Evolutionary conservation across 1,140 invertebrate species (phyloP), one percentile per base, ranked within the genome.

Genomic region (Euwallacea fornicatus): DNA sequence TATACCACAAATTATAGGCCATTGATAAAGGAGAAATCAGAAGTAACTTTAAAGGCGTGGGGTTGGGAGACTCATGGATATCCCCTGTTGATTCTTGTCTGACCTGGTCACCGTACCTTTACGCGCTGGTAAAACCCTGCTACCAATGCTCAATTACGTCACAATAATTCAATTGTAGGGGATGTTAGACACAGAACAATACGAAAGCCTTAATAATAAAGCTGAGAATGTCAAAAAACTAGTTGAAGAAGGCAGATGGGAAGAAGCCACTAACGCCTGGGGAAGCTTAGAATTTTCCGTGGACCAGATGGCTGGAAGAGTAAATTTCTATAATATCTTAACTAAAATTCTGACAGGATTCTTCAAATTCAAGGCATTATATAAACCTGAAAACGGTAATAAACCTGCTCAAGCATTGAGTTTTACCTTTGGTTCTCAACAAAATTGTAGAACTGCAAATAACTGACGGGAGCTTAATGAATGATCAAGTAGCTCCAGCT

Each of bases 61-160:
- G 88, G 0, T 84, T 96, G 78, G 93, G 93, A 2, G 93, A 95
- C 80, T 88, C 92, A 0, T 96, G 93, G 93, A 93, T 95, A 61
- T 91, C 89, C 13, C 93, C 93, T 0, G 86, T 94, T 54, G 92
- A 95, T 78, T 90, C 90, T 13, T 89, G 91, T 0, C 79, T 90
- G 56, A 91, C 89, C 6, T 96, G 93, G 93, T 92, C 87, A 2
- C 90, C 90, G 0, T 92, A 85, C 80, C 82, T 95, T 13, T 86
- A 90, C 9, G 78, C 87, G 8, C 88, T 87, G 69, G 90, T 91
- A 33, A 33, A 33, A 4, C 21, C 4, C 4, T 33, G 1, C 21
- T 33, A 33, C 4, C 21, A 11, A 54, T 11, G 13, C 13, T 13
- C 1, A 50, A 50, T 50, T 50, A 13, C 13, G 2, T 50, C 47